Conservation (phyloP, 2,888 invertebrate species). For the Neoascia interrupta region DNA sequence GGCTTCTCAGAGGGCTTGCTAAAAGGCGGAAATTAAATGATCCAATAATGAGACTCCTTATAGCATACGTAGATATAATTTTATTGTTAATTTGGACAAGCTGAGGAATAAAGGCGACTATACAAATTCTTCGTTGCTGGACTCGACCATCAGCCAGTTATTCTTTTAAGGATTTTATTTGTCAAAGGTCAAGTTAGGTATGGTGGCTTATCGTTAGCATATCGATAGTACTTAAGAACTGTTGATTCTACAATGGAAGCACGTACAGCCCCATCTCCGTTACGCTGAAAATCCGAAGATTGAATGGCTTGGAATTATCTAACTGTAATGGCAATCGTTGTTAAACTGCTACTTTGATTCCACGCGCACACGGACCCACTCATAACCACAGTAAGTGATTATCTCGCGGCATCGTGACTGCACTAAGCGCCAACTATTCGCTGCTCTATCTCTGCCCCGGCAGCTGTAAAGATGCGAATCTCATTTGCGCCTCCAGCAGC, state of each 20-base stretch:
- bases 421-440: slow-evolving; percentile 57
- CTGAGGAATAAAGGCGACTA: no score
- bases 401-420: slow-evolving; percentile 49
- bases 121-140: no score
- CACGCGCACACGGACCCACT: slow-evolving; percentile 12
- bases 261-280: slow-evolving; percentile 63
- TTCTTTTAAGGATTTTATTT: no score
- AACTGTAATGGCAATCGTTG: slow-evolving; percentile 65
- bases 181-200: no score
- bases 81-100: no score
- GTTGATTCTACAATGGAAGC: slow-evolving; percentile 46
- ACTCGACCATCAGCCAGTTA: no score
- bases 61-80: no score
- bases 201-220: no score
- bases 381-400: slow-evolving; percentile 68
- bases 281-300: slow-evolving; percentile 50
- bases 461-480: slow-evolving; percentile 65
- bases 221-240: slow-evolving; percentile 47
- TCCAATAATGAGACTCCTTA: no score
- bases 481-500: slow-evolving; percentile 47
- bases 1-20: no score
- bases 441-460: slow-evolving; percentile 28
- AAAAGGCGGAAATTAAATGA: no score
- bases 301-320: slow-evolving; percentile 64
- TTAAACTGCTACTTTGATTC: slow-evolving; percentile 63